Evolutionary conservation across 2,113 vertebrate genomes (phyloP).

Genomic region (Antechinus stuartii): DNA sequence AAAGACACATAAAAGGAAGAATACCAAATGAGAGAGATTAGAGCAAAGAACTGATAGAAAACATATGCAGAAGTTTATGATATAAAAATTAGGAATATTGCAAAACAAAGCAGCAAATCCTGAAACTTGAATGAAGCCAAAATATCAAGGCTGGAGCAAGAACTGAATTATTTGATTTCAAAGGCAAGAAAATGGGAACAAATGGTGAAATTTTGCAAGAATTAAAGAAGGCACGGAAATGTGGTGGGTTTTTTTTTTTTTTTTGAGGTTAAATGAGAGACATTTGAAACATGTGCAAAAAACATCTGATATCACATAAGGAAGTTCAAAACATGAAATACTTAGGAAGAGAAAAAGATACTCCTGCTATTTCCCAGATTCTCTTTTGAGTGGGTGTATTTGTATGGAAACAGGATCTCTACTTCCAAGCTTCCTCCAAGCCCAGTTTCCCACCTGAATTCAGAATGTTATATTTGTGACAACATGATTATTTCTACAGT

Average conservation of each 20-base stretch:
- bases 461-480: constrained; percentile 73
- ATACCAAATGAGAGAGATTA: constrained; percentile 40
- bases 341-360: constrained; percentile 24
- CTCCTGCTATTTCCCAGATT: constrained; percentile 49
- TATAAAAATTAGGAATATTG: constrained; percentile 53
- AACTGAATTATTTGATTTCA: constrained; percentile 61
- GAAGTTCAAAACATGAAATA: constrained; percentile 44
- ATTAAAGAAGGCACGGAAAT: constrained; percentile 57
- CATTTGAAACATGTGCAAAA: constrained; percentile 72
- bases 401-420: constrained; percentile 61
- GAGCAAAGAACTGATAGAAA: constrained; percentile 36
- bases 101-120: constrained; percentile 23
- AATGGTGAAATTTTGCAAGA: constrained; percentile 60
- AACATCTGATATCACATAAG: constrained; percentile 69
- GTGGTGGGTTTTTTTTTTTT: constrained; percentile 46
- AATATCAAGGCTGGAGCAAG: constrained; percentile 49
- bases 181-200: constrained; percentile 71
- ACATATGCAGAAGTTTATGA: constrained; percentile 38
- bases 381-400: constrained; percentile 70
- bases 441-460: constrained; percentile 52
- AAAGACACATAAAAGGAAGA: constrained; percentile 10
- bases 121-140: constrained; percentile 50
- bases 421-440: constrained; percentile 35
- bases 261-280: constrained; percentile 63
- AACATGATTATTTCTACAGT: constrained; percentile 73